Conservation (phyloP, 2,797 vertebrate genomes). For the Heliangelus exortis region DNA sequence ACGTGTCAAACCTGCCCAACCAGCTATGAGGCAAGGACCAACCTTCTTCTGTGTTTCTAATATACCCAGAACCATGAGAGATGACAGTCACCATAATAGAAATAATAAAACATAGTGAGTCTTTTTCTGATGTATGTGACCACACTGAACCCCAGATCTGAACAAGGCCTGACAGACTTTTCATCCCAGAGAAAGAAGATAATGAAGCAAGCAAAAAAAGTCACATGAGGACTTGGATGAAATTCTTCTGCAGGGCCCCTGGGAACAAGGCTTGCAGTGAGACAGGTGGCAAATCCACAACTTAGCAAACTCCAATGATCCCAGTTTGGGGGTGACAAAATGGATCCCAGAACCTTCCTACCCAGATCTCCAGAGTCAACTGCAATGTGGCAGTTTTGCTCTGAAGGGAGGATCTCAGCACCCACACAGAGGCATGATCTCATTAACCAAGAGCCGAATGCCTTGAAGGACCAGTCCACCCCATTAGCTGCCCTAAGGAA, state of each 20-base stretch:
- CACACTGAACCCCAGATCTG: neutral
- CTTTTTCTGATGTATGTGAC: neutral
- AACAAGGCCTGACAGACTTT: neutral
- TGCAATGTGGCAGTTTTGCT: neutral
- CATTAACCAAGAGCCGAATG: neutral
- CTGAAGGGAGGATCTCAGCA: neutral
- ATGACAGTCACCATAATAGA: neutral
- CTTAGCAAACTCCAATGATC: rapidly evolving
- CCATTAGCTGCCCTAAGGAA: neutral
- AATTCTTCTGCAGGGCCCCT: neutral
- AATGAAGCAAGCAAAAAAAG: neutral
- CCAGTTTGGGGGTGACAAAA: rapidly evolving
- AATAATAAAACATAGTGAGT: neutral
- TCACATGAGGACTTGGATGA: rapidly evolving
- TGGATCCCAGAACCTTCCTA: neutral
- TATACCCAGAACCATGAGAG: neutral
- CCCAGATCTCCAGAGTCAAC: neutral
- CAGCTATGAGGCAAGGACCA: neutral
- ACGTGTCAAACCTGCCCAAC: neutral
- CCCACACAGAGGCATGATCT: neutral
- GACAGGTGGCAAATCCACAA: neutral
- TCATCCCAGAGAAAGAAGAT: neutral
- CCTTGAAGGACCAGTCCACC: neutral
- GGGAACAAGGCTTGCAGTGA: neutral
- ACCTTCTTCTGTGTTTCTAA: neutral